Evolutionary conservation across 1,140 invertebrate genomes (phyloP), one percentile per base, ranked within the genome.

Genomic region (Sminthurinus signatus): DNA sequence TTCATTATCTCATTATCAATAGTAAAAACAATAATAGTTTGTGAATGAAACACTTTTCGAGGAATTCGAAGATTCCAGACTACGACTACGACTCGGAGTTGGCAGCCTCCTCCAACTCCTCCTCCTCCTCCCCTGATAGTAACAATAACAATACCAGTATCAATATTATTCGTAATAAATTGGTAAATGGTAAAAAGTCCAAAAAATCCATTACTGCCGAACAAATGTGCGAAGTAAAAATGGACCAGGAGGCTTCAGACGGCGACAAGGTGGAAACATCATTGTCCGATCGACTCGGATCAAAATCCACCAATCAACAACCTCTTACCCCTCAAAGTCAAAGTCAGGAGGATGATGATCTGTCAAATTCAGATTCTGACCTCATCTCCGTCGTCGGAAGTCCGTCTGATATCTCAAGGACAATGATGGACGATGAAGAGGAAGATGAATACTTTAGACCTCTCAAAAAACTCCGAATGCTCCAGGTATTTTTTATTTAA

Each of bases 391-490:
- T 72, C 48, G 70, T 67, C 21, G 67, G 70, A 51, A 65, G 61
- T 61, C 70, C 70, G 2, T 67, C 64, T 15, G 46, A 51, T 29
- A 52, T 65, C 46, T 66, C 60, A 17, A 57, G 62, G 57, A 55
- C 50, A 28, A 57, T 55, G 31, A 63, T 69, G 46, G 58, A 62
- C 31, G 63, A 62, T 39, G 80, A 82, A 10, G 63, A 62, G 31
- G 80, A 82, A 10, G 87, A 91, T 71, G 89, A 91, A 69, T 93
- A 92, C 74, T 92, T 92, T 78, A 88, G 88, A 70, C 89, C 89
- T 0, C 73, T 93, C 67, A 93, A 93, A 75, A 83, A 85, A 69
- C 78, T 93, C 64, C 89, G 90, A 76, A 92, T 92, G 88, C 77
- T 83, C 68, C 77, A 80, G 60, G 75, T 79, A 43, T 52, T n/a